Conservation (phyloP, 2,888 invertebrate species). For the Taenaris catops region DNA sequence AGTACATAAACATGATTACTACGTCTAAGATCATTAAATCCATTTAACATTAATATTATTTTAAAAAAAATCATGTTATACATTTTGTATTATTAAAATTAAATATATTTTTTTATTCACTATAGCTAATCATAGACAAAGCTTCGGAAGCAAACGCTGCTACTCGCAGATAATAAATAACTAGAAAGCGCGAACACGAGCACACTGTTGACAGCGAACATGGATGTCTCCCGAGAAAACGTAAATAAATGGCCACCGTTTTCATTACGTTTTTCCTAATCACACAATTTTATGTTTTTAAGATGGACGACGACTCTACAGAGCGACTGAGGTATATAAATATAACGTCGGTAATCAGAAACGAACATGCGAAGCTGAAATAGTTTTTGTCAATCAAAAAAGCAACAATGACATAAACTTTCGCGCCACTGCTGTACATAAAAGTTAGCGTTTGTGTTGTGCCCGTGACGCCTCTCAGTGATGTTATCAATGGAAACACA, state of each 20-base stretch:
- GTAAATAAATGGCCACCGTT: conserved; percentile 78
- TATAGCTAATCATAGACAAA: too few species aligned
- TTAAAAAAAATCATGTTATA: too few species aligned
- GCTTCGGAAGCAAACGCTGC: too few species aligned
- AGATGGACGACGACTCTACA: conserved; percentile 67
- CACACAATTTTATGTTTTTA: conserved; percentile 57
- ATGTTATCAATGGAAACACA: conserved; percentile 56
- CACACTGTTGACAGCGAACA: conserved; percentile 49
- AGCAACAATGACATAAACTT: conserved; percentile 52
- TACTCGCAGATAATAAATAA: conserved; percentile 24
- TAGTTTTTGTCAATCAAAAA: conserved; percentile 41
- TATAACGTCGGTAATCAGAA: neutral
- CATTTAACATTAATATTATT: too few species aligned
- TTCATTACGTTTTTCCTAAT: conserved; percentile 68
- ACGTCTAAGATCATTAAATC: too few species aligned
- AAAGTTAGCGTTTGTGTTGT: conserved; percentile 34
- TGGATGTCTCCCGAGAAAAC: conserved; percentile 57
- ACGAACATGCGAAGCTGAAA: conserved; percentile 24
- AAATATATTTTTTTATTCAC: too few species aligned
- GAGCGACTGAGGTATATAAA: conserved; percentile 43
- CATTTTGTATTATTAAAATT: too few species aligned
- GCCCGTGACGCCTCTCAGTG: conserved; percentile 44
- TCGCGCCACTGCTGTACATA: conserved; percentile 56
- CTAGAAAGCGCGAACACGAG: conserved; percentile 35
- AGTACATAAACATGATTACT: too few species aligned